Conservation (phyloP, 2,888 invertebrate species). For the Romanomermis culicivorax region DNA sequence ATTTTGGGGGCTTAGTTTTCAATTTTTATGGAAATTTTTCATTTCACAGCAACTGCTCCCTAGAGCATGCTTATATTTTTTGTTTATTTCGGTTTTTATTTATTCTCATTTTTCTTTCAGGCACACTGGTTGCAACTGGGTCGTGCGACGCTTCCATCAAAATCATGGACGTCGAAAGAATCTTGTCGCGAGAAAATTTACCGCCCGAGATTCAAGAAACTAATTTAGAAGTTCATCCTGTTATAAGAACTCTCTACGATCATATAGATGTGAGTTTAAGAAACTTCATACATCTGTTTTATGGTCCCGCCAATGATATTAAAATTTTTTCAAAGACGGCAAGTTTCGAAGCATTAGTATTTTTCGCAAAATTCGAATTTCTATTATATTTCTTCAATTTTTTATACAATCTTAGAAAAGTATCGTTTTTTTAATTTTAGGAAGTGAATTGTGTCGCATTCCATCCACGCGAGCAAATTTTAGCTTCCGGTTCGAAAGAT, state of each 20-base stretch:
- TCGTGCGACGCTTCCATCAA: conserved; percentile 96
- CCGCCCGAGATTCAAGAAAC: conserved; percentile 41
- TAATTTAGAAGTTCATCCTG: conserved; percentile 63
- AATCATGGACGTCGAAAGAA: conserved; percentile 94
- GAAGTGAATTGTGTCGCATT: conserved; percentile 91
- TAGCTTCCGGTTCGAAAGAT: conserved; percentile 83
- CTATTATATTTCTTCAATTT: conserved; percentile 2
- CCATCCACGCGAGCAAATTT: conserved; percentile 77
- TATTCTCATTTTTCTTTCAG: conserved; percentile 19
- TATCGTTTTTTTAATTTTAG: conserved; percentile 19
- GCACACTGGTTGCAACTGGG: conserved; percentile 86
- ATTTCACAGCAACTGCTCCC: too few relatives aligned
- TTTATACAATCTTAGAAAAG: conserved; percentile 7
- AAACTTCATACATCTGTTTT: not conserved
- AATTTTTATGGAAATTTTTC: too few relatives aligned
- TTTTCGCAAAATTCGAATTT: conserved; percentile 5
- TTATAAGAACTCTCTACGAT: conserved; percentile 87
- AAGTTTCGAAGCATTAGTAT: too few relatives aligned
- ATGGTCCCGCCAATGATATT: not conserved
- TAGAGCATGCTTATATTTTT: too few relatives aligned
- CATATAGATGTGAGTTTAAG: conserved; percentile 49
- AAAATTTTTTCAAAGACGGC: not conserved
- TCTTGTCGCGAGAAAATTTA: conserved; percentile 86
- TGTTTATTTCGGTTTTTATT: conserved; percentile 4
- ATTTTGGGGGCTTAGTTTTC: too few relatives aligned